Evolutionary conservation across 2,797 vertebrate species (phyloP), one percentile per base, ranked within the genome.

Genomic region (Coluber constrictor): DNA sequence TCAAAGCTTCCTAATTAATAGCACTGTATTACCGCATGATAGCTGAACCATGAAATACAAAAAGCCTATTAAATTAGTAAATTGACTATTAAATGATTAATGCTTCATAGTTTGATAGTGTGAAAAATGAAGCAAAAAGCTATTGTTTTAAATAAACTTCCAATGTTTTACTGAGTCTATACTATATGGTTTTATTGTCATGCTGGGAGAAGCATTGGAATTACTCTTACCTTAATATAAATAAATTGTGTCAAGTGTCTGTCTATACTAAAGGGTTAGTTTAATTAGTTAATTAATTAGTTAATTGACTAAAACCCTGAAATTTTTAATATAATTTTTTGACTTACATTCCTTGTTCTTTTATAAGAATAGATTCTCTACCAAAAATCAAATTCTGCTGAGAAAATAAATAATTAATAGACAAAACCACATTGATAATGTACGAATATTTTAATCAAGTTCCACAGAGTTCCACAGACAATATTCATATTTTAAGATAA

Each of bases 51-150:
- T 59, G n/a, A 90, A 55, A 90, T 90, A 55, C 2, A 3, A 86
- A 88, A 4, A 5, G 15, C 2, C 0, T 86, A 23, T 94, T 90
- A 90, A 63, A 66, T 13, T 91, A 56, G 27, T 55, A 61, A 92
- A 88, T n/a, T 9, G 43, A 56, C 54, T 18, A 2, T 15, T 86
- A n/a, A 93, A n/a, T 1, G 43, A 0, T 5, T 96, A 93, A 93
- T 93, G 94, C 94, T 96, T 94, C 91, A 93, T 29, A 96, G 91
- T 56, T 94, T 95, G 93, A 87, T 2, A 93, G 60, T 47, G 92
- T 94, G 86, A 92, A 93, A 95, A 94, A 94, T 95, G 94, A 95
- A n/a, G 94, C 95, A 94, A 95, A 95, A 93, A 87, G 37, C 74
- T 47, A 18, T 83, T 47, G 20, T 47, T 47, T 83, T 47, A 47